Evolutionary conservation across 2,888 invertebrate genomes (phyloP).

Genomic region (Agrochola lota): DNA sequence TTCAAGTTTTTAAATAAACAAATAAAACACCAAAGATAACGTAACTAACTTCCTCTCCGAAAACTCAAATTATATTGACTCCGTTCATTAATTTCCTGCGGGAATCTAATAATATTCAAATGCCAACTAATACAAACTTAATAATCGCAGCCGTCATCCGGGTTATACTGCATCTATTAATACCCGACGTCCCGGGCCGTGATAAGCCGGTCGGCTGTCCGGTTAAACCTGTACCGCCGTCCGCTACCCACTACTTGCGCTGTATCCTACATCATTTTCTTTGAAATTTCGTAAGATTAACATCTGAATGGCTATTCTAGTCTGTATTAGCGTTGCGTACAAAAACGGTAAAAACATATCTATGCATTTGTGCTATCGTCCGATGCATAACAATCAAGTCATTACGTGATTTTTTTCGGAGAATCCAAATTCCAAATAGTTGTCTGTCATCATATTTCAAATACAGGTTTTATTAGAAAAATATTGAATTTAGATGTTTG

Average conservation of each 20-base stretch:
- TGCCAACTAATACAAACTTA: slow-evolving; percentile 50
- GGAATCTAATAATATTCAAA: slow-evolving; percentile 37
- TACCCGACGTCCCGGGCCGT: slow-evolving; percentile 51
- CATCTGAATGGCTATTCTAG: slow-evolving; percentile 60
- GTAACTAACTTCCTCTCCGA: slow-evolving; percentile 34
- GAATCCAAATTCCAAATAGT: neutral
- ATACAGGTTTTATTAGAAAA: neutral
- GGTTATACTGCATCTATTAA: slow-evolving; percentile 64
- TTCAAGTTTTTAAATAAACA: neutral
- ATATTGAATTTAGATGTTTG: neutral
- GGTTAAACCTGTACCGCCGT: slow-evolving; percentile 55
- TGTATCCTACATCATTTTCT: slow-evolving; percentile 56
- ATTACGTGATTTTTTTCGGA: slow-evolving; percentile 10
- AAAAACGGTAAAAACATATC: slow-evolving; percentile 51
- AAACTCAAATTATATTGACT: slow-evolving; percentile 17
- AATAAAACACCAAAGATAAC: slow-evolving; percentile 8
- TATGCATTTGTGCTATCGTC: slow-evolving; percentile 28
- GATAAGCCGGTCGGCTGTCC: slow-evolving; percentile 59
- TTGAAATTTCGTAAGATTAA: slow-evolving; percentile 64
- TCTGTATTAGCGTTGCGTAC: slow-evolving; percentile 49
- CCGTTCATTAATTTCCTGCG: slow-evolving; percentile 48
- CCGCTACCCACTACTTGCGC: slow-evolving; percentile 53
- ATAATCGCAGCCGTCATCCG: slow-evolving; percentile 60
- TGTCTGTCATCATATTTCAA: slow-evolving; percentile 6
- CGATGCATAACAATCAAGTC: slow-evolving; percentile 14